These are phyloP conservation scores for Drosophila sechellia DNA, from an alignment of 1,140 invertebrate genomes.

Conservation along the genomic window DNA sequence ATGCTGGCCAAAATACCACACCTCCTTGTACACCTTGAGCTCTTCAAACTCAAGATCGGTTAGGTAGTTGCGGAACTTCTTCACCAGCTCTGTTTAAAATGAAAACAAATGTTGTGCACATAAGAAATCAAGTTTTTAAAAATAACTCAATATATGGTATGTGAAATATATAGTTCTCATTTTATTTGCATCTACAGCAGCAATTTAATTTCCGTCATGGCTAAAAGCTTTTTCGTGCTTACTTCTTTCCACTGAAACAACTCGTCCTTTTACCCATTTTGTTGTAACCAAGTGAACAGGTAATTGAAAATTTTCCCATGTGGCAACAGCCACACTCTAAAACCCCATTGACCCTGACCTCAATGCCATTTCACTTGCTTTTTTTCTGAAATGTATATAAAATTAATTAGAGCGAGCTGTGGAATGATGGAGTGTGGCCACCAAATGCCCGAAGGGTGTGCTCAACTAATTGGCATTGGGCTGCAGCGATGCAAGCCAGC, in stretches of 20 bases:
- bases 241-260: background rate
- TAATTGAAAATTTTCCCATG: conserved; percentile 57
- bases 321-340: conserved; percentile 42
- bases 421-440: conserved; percentile 26
- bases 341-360: conserved; percentile 62
- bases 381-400: conserved; percentile 42
- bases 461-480: conserved; percentile 71
- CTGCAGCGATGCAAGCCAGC: conserved; percentile 55
- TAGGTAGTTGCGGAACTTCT: conserved; percentile 91
- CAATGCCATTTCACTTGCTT: conserved; percentile 29
- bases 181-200: background rate
- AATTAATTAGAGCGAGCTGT: conserved; percentile 70
- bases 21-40: conserved; percentile 93
- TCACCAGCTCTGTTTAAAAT: conserved; percentile 88
- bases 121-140: too few species aligned
- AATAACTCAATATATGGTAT: background rate
- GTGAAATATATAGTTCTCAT: background rate
- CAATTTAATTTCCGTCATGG: conserved; percentile 1
- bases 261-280: conserved; percentile 13
- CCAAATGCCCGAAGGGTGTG: conserved; percentile 44
- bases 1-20: conserved; percentile 95
- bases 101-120: background rate
- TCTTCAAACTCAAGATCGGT: conserved; percentile 95
- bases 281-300: conserved; percentile 17
- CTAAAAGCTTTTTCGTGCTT: conserved; percentile 10